Conservation (phyloP, 2,888 invertebrate species). For the Muscina levida region DNA sequence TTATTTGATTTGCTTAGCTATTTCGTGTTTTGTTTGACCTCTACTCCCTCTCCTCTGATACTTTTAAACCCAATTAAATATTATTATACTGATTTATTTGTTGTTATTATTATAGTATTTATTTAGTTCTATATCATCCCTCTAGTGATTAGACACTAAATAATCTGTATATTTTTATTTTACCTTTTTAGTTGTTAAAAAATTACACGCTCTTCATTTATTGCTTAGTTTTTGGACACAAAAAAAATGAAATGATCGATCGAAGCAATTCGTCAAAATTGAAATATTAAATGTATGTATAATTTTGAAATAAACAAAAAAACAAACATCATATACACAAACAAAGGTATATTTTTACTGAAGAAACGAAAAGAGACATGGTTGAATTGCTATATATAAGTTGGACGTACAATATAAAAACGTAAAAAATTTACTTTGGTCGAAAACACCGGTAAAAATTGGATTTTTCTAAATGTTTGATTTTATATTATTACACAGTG, state of each 20-base stretch:
- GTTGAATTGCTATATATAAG: too few species aligned
- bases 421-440: too few species aligned
- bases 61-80: slow-evolving; percentile 20
- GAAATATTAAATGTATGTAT: background rate
- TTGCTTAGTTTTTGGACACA: slow-evolving; percentile 62
- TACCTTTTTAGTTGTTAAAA: slow-evolving; percentile 60
- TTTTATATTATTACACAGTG: too few species aligned
- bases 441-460: too few species aligned
- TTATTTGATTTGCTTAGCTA: slow-evolving; percentile 46
- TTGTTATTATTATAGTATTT: slow-evolving; percentile 63
- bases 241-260: slow-evolving; percentile 31
- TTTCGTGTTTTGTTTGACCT: slow-evolving; percentile 44
- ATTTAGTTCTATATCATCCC: slow-evolving; percentile 50
- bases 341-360: too few species aligned
- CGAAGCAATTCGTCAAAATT: slow-evolving; percentile 23
- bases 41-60: slow-evolving; percentile 22
- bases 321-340: too few species aligned
- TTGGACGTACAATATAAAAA: too few species aligned
- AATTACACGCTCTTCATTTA: slow-evolving; percentile 52
- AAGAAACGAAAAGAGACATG: slow-evolving; percentile 2
- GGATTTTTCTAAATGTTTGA: too few species aligned
- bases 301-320: too few species aligned
- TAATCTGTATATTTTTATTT: slow-evolving; percentile 56
- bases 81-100: slow-evolving; percentile 24
- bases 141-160: slow-evolving; percentile 52